Base-by-base conservation (phyloP, 1,140 invertebrate species). In the Aphaenogaster floridana region DNA sequence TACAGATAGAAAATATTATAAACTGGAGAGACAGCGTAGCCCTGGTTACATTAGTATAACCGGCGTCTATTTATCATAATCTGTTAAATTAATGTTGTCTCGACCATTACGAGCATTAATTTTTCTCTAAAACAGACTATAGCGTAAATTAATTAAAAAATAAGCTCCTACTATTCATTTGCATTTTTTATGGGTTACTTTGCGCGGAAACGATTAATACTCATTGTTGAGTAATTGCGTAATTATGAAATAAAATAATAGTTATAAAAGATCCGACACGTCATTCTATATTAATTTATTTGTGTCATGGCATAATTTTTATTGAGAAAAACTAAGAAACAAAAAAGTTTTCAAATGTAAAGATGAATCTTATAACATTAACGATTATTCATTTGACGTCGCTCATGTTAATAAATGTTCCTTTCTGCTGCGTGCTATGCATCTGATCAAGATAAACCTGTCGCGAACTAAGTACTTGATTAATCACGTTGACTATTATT, bases 401-500 rank as follows among this genome's bases (percentile, higher is more conserved):
- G 34, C 28, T 74, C 64, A 57, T 11, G 69, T 83, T 74, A 74
- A 83, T 83, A 83, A 83, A 83, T 83, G 54, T 74, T 74, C 68
- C 69, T 74, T 74, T 61, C 42, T 74, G 17, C 68, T n/a, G 28
- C 28, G 28, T 9, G 11, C 52, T n/a, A 21, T 83, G 42, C 34
- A 11, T 59, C 57, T 74, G 80, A 76, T 84, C 42, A 61, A 84
- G 80, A 84, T 84, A 76, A 74, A 76, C 42, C 54, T 74, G 69
- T 61, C 69, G 42, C 42, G 13, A 84, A 13, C 80, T 84, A 76
- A 84, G 69, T 59, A 74, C 36, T 61, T 76, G 80, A 84, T 84
- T 76, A 84, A 84, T 84, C 54, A 84, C 69, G 74, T 84, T 8
- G 59, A 63, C 59, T 84, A 84, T 84, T 84, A 84, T 76, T 84